A percentile compares a stretch with the other conserved stretches of the same genome.
Conservation (phyloP, 2,797 vertebrate species). For the Acipenser ruthenus region DNA sequence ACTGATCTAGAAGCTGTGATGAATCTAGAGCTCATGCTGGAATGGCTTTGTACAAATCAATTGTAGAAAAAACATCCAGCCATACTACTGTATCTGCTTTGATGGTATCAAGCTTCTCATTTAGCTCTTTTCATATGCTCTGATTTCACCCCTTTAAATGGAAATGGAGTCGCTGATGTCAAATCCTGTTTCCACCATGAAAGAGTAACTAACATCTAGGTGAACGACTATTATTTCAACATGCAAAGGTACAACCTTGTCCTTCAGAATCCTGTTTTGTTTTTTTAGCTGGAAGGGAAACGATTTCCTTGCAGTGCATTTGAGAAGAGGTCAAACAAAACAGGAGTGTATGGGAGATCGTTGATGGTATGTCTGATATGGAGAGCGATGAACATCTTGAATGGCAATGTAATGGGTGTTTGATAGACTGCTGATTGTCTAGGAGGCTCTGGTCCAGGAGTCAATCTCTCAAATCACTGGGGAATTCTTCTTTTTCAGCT, state of each 20-base stretch:
- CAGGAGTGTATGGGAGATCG: background rate
- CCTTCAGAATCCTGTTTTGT: constrained; percentile 9
- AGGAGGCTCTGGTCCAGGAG: background rate
- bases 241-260: constrained; percentile 2
- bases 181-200: constrained; percentile 12
- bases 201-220: constrained; percentile 19
- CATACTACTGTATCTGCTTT: no score
- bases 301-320: background rate
- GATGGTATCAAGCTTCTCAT: no score
- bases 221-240: constrained; percentile 11
- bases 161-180: background rate
- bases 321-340: background rate
- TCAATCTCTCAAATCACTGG: background rate
- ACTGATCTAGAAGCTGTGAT: no score
- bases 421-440: background rate
- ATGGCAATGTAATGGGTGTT: background rate
- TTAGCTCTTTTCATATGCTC: constrained; percentile 14
- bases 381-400: background rate
- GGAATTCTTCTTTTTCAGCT: background rate
- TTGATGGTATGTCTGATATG: no score
- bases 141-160: constrained; percentile 18
- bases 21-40: no score
- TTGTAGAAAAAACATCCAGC: no score
- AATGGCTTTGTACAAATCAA: no score
- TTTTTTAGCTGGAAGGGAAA: background rate